These are phyloP conservation scores for Thymelicus acteon DNA, from an alignment of 2,888 invertebrate species.

Conservation along the genomic window DNA sequence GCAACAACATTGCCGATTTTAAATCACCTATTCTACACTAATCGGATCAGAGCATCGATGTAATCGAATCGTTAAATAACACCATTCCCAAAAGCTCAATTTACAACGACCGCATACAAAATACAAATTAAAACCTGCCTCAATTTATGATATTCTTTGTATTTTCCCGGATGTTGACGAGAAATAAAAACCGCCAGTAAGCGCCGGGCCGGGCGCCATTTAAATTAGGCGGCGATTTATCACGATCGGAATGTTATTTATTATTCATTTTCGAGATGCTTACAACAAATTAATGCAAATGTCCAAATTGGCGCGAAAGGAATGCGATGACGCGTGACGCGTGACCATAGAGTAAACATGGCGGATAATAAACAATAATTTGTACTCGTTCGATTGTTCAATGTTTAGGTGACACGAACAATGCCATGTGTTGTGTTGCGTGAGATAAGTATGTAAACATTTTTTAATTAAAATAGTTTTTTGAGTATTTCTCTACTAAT, in stretches of 20 bases:
- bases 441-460: slow-evolving; percentile 3
- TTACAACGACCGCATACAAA: not conserved
- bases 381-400: slow-evolving; percentile 21
- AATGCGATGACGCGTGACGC: slow-evolving; percentile 64
- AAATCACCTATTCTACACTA: not conserved
- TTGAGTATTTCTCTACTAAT: too few species aligned
- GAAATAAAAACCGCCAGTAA: slow-evolving; percentile 54
- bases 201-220: slow-evolving; percentile 61
- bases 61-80: not conserved
- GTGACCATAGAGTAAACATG: slow-evolving; percentile 51
- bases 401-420: not conserved
- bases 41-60: not conserved
- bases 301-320: slow-evolving; percentile 51
- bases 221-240: slow-evolving; percentile 62
- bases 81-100: not conserved
- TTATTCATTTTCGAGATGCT: slow-evolving; percentile 56
- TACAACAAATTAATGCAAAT: slow-evolving; percentile 73
- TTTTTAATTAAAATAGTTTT: not conserved
- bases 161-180: slow-evolving; percentile 53
- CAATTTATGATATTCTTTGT: slow-evolving; percentile 29
- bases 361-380: slow-evolving; percentile 44
- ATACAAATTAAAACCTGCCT: not conserved
- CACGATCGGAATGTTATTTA: slow-evolving; percentile 55
- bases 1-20: not conserved
- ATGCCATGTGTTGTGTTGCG: not conserved